Conservation (phyloP, 2,888 invertebrate species). For the Serrognathus titanus region DNA sequence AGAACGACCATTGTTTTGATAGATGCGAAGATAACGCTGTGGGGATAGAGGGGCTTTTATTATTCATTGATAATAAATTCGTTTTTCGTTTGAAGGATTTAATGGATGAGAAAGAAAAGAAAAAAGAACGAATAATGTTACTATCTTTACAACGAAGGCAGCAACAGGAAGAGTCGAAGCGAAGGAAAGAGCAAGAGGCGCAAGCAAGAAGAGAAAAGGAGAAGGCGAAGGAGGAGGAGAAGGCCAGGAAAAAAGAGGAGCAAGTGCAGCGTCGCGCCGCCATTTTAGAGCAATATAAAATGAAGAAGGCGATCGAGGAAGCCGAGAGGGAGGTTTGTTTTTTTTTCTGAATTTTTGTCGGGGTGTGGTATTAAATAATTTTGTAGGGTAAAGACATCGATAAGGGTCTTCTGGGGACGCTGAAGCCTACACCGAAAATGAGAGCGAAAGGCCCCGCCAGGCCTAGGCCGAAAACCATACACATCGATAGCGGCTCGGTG, state of each 20-base stretch:
- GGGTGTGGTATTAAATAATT: no score
- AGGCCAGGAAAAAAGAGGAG: constrained; percentile 72
- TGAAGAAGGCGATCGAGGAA: constrained; percentile 90
- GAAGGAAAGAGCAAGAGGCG: constrained; percentile 78
- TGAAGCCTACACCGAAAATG: constrained; percentile 62
- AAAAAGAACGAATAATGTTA: constrained; percentile 87
- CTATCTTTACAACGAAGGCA: constrained; percentile 86
- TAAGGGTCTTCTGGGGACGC: constrained; percentile 59
- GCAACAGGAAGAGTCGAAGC: constrained; percentile 83
- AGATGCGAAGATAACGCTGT: no score
- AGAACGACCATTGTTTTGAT: no score
- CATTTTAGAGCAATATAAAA: constrained; percentile 89
- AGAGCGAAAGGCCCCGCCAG: constrained; percentile 62
- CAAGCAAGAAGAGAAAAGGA: constrained; percentile 73
- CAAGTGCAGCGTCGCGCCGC: constrained; percentile 82
- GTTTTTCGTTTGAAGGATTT: constrained; percentile 58
- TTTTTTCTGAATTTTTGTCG: no score
- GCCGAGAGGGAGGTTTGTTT: constrained; percentile 74
- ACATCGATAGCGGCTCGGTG: constrained; percentile 77
- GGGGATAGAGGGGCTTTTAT: no score
- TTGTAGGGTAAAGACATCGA: constrained; percentile 75
- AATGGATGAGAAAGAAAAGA: constrained; percentile 87
- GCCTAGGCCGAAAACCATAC: constrained; percentile 86
- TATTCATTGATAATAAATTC: background rate
- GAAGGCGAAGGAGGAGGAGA: constrained; percentile 70